A percentile compares a stretch with the other conserved stretches of the same genome.
Evolutionary conservation across 2,797 vertebrate genomes (phyloP).

Genomic region (Sarcoramphus papa): DNA sequence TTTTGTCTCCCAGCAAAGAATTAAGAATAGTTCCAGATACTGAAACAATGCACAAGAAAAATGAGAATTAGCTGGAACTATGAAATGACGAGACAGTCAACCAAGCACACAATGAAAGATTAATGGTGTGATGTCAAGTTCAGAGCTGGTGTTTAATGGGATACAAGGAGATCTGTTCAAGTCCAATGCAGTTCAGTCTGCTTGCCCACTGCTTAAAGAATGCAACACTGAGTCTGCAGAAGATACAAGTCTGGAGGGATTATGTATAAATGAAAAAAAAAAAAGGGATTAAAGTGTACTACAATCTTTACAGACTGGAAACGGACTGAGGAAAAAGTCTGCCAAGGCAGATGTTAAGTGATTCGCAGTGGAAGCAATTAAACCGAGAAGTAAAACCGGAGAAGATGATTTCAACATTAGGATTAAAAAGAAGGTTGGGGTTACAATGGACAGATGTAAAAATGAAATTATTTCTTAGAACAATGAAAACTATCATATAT

Average conservation of each 20-base stretch:
- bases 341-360: neutral
- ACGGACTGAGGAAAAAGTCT: neutral
- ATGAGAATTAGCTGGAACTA: neutral
- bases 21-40: neutral
- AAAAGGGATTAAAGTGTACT: neutral
- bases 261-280: neutral
- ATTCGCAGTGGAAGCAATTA: neutral
- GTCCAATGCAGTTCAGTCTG: neutral
- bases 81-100: rapidly evolving
- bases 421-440: neutral
- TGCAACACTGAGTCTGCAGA: neutral
- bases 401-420: neutral
- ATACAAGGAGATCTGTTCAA: neutral
- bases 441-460: neutral
- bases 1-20: neutral
- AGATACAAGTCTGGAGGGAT: neutral
- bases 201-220: neutral
- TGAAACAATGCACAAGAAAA: neutral
- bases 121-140: neutral
- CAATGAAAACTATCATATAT: neutral
- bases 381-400: neutral
- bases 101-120: neutral
- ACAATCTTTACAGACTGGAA: neutral
- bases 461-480: neutral
- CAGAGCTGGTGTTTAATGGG: neutral